These are phyloP conservation scores for Meda fulgida DNA, from an alignment of 2,797 vertebrate species.

Conservation along the genomic window DNA sequence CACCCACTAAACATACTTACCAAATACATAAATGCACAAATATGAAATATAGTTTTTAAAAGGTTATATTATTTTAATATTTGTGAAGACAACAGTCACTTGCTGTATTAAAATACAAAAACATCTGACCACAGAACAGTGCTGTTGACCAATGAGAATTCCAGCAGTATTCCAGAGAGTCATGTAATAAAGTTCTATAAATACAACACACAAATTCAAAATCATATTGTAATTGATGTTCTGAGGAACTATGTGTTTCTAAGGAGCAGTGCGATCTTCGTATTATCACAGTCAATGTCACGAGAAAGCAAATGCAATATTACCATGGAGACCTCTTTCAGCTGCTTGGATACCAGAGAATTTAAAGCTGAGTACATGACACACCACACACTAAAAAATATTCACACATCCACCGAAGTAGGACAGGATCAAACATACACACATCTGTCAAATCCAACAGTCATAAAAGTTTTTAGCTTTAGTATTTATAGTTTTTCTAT, in stretches of 20 bases:
- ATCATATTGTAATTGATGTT: background rate
- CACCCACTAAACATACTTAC: background rate
- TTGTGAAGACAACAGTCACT: background rate
- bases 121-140: background rate
- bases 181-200: background rate
- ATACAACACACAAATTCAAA: background rate
- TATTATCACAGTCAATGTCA: conserved; percentile 34
- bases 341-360: conserved; percentile 50
- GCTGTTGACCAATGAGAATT: background rate
- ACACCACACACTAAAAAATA: too few species aligned
- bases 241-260: conserved; percentile 14
- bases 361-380: background rate
- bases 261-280: conserved; percentile 19
- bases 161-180: background rate
- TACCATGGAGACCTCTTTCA: conserved; percentile 39
- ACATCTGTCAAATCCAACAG: conserved; percentile 18
- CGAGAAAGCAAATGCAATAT: conserved; percentile 20
- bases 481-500: background rate
- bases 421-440: background rate
- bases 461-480: background rate
- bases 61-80: background rate
- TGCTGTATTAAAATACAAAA: background rate
- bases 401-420: conserved; percentile 8
- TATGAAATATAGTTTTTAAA: background rate
- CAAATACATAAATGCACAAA: background rate